Evolutionary conservation across 2,797 vertebrate genomes (phyloP), one percentile per base, ranked within the genome.

Genomic region (Odontamblyopus lacepedii): DNA sequence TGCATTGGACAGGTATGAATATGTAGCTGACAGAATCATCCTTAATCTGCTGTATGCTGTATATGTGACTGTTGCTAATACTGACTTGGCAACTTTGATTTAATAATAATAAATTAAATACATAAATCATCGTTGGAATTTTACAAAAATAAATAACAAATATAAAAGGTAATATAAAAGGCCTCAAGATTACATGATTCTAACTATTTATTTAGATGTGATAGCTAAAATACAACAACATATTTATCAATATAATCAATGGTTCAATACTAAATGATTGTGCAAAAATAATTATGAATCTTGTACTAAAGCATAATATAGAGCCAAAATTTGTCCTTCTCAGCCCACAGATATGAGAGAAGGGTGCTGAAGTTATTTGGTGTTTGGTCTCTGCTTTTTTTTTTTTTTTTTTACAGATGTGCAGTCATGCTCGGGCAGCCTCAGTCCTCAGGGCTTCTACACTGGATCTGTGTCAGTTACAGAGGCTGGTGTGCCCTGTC

Each of bases 391-490:
- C 3, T 63, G 32, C 61, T 63, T 63, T n/a, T 32, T 32, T 32
- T 30, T 32, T 32, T 32, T 32, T 23, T 23, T 81, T 56, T 82
- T 71, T 66, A 44, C 63, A 88, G 87, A 77, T 32, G 69, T 79
- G 48, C 78, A 78, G 0, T 88, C 88, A 50, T 96, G 95, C 69
- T 88, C 84, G 38, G 87, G 91, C 30, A 85, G 86, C 23, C 77
- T 78, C 62, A 74, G 93, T 74, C 78, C 92, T 13, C 89, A 93
- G 26, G 94, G 95, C 2, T 95, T 94, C 71, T 97, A 95, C 82
- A 95, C 94, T 0, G 95, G 95, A 67, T 94, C 94, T 0, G 92
- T 95, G 63, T 91, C 94, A 0, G 85, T 92, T 82, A 96, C 95
- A 0, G 91, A 93, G 75, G 86, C 92, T n/a, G 93, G 96, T 0